These are phyloP conservation scores for Podarcis siculus DNA, from an alignment of 2,797 vertebrate genomes.

Conservation along the genomic window DNA sequence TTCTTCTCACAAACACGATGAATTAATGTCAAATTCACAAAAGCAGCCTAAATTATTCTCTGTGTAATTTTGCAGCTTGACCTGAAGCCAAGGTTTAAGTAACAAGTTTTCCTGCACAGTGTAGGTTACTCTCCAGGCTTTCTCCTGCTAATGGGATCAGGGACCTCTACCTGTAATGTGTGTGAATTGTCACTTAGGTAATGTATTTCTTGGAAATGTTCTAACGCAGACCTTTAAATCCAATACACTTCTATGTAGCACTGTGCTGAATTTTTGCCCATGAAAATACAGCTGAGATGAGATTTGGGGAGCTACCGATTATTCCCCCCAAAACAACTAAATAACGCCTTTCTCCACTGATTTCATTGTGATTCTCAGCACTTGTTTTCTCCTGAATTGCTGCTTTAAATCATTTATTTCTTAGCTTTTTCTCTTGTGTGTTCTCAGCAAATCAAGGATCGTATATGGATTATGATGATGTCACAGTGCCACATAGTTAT, in stretches of 20 bases:
- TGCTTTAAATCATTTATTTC: not conserved
- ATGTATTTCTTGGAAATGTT: constrained; percentile 38
- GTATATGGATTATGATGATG: not conserved
- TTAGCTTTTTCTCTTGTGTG: not conserved
- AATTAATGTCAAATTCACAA: not conserved
- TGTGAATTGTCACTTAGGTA: constrained; percentile 18
- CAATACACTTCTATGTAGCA: not conserved
- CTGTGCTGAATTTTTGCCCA: not conserved
- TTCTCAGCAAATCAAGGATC: not conserved
- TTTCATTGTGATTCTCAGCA: not conserved
- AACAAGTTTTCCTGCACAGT: not conserved
- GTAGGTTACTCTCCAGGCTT: not conserved
- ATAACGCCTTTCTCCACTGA: not conserved
- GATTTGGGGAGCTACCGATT: not conserved
- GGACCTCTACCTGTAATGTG: not conserved
- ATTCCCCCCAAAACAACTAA: not conserved
- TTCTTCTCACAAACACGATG: not conserved
- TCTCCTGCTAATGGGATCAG: fast-evolving
- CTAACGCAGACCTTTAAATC: constrained; percentile 19
- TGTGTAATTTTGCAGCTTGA: constrained; percentile 16
- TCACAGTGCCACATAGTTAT: not conserved
- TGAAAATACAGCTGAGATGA: not conserved
- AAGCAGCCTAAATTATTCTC: constrained; percentile 14
- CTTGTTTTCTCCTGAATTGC: not conserved
- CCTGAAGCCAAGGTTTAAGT: not conserved